These are phyloP conservation scores for Apaloderma vittatum DNA, from an alignment of 2,113 vertebrate genomes.

Conservation along the genomic window DNA sequence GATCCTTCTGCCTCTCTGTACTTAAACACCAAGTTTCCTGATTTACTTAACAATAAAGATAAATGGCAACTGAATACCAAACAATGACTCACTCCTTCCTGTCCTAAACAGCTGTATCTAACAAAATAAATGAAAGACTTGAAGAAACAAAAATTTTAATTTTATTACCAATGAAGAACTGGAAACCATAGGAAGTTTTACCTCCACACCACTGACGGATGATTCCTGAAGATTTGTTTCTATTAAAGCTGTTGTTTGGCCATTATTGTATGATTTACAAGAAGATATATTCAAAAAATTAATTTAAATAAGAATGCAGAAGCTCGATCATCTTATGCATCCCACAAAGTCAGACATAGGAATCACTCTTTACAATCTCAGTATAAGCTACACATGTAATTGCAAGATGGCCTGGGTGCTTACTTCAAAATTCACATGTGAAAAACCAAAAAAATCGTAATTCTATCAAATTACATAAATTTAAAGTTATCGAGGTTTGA, in stretches of 20 bases:
- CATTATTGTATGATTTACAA: no score
- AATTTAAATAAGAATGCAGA: neutral
- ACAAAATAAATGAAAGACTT: neutral
- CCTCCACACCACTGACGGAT: neutral
- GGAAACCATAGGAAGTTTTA: neutral
- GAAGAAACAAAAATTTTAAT: neutral
- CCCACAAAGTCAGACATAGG: neutral
- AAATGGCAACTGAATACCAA: neutral
- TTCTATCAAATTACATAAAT: neutral
- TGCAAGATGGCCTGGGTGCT: fast-evolving
- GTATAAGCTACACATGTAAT: neutral
- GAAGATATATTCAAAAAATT: neutral
- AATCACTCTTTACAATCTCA: neutral
- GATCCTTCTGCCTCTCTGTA: neutral
- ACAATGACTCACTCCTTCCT: neutral
- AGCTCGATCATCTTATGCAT: neutral
- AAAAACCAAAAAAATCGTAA: neutral
- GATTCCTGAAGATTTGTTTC: neutral
- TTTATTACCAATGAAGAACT: neutral
- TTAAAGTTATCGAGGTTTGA: neutral
- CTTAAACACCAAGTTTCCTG: neutral
- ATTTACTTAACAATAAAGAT: neutral
- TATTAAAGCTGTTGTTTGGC: neutral
- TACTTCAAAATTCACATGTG: neutral
- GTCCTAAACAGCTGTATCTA: neutral